Evolutionary conservation across 1,140 invertebrate genomes (phyloP).

Genomic region (Sycobia sp.): DNA sequence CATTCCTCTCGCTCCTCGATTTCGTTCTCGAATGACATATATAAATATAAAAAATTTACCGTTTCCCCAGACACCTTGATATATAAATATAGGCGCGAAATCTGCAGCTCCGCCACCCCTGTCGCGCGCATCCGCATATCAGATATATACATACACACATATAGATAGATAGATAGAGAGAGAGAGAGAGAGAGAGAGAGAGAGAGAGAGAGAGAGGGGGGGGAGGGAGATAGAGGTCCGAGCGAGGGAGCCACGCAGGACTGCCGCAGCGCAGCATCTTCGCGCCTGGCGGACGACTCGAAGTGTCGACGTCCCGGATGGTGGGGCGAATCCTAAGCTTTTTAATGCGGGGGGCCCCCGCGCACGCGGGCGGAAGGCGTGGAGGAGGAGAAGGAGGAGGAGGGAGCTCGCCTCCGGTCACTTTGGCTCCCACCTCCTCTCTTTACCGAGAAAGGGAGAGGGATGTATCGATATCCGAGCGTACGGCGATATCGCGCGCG

Average conservation of each 20-base stretch:
- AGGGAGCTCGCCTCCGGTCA: too few relatives aligned
- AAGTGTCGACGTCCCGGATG: slow-evolving; percentile 21
- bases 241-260: too few relatives aligned
- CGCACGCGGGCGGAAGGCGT: slow-evolving; percentile 17
- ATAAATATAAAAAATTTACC: slow-evolving; percentile 47
- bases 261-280: too few relatives aligned
- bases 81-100: slow-evolving; percentile 3
- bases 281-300: neutral
- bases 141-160: too few relatives aligned
- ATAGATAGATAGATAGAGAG: slow-evolving; percentile 22
- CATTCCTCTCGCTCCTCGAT: slow-evolving; percentile 46
- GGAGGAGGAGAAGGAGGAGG: too few relatives aligned
- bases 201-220: too few relatives aligned
- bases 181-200: too few relatives aligned
- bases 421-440: neutral
- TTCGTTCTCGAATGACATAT: slow-evolving; percentile 42
- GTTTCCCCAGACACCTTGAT: slow-evolving; percentile 30
- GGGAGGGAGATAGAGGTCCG: too few relatives aligned
- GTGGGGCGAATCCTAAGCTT: slow-evolving; percentile 26
- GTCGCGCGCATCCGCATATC: too few relatives aligned
- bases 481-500: slow-evolving; percentile 56
- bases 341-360: slow-evolving; percentile 42
- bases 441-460: too few relatives aligned
- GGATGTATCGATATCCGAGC: slow-evolving; percentile 58
- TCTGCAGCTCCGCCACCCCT: slow-evolving; percentile 7